These are phyloP conservation scores for Syngnathoides biaculeatus DNA, from an alignment of 2,113 vertebrate genomes.

Conservation along the genomic window DNA sequence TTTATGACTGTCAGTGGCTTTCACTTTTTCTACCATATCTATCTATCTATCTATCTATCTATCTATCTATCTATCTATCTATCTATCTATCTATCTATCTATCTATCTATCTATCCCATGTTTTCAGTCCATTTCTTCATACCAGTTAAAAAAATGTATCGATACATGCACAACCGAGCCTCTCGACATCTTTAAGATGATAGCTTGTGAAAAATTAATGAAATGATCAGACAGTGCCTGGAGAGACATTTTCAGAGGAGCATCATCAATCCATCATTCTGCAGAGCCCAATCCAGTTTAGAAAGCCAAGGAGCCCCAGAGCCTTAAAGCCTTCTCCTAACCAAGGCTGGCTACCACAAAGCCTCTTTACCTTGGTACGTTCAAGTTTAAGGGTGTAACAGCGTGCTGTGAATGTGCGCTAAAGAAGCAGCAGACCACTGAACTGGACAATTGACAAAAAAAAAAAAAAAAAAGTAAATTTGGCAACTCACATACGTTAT, in stretches of 20 bases:
- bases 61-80: no score
- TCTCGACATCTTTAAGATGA: constrained; percentile 15
- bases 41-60: no score
- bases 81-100: no score
- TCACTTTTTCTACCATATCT: constrained; percentile 1
- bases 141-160: constrained; percentile 9
- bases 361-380: constrained; percentile 68
- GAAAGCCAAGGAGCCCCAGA: constrained; percentile 56
- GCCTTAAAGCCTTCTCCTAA: constrained; percentile 68
- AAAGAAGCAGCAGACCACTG: constrained; percentile 5
- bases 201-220: constrained; percentile 19
- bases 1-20: constrained; percentile 9
- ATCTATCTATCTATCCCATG: no score
- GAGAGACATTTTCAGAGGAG: constrained; percentile 59
- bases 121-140: no score
- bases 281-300: constrained; percentile 68
- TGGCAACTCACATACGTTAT: no score
- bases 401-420: constrained; percentile 23
- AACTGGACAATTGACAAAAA: no score
- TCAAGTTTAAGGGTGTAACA: constrained; percentile 27
- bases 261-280: constrained; percentile 68
- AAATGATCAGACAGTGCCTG: constrained; percentile 49
- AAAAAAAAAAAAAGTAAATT: no score
- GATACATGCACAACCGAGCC: constrained; percentile 17
- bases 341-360: constrained; percentile 62